A percentile compares a stretch with the other conserved stretches of the same genome.
These are phyloP conservation scores for Adelphocoris suturalis DNA, from an alignment of 2,888 invertebrate genomes.

Conservation along the genomic window DNA sequence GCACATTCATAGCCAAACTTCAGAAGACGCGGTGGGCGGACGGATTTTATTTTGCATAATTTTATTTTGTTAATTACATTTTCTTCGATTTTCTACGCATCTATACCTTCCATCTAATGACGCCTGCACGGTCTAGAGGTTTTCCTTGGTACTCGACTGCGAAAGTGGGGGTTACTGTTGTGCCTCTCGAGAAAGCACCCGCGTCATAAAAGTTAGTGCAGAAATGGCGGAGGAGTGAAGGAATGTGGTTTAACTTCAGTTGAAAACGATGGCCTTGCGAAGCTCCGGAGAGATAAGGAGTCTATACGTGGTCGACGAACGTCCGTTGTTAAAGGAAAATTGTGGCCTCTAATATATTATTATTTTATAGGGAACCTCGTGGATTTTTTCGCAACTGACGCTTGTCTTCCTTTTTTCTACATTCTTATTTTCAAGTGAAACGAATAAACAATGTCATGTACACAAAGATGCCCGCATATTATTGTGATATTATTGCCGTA, in stretches of 20 bases:
- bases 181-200: not conserved
- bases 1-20: no score
- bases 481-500: no score
- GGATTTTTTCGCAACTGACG: not conserved
- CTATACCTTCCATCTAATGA: no score
- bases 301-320: constrained; percentile 33
- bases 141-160: no score
- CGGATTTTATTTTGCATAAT: no score
- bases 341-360: constrained; percentile 49
- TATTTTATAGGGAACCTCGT: not conserved
- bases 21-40: no score
- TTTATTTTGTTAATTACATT: no score
- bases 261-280: constrained; percentile 58
- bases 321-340: constrained; percentile 53
- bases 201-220: not conserved
- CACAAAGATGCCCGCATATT: no score
- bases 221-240: constrained; percentile 38
- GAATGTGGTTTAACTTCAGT: constrained; percentile 56
- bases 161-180: not conserved
- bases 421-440: no score
- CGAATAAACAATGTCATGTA: no score
- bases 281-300: constrained; percentile 50
- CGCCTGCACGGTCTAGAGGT: no score
- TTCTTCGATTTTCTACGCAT: no score
- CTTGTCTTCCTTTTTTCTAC: not conserved